phyloP scores from a whole-genome alignment of 1,140 invertebrate genomes.

The Bombus impatiens region DNA sequence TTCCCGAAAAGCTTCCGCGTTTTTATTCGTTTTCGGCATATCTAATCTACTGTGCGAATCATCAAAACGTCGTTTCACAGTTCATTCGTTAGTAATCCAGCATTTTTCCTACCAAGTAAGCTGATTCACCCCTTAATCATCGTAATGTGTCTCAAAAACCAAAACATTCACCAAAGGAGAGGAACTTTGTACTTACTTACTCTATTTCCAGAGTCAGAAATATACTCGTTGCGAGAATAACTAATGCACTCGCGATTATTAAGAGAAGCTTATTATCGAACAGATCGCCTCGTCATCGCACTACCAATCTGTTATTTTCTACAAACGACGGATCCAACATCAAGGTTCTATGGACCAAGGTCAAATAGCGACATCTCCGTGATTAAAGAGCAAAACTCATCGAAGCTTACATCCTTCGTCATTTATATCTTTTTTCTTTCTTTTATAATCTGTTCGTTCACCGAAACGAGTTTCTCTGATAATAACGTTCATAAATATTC shows the following conservation, averaged over 20 bases:
- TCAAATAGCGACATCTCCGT: not conserved
- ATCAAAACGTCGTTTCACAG: not conserved
- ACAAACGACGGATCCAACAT: constrained; percentile 5
- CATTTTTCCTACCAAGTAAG: not conserved
- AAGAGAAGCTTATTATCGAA: not conserved
- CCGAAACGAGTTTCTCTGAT: not conserved
- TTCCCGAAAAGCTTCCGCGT: not conserved
- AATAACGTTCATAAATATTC: not conserved
- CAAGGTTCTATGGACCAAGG: constrained; percentile 4
- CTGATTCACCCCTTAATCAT: constrained; percentile 22
- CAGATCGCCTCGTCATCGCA: constrained; percentile 27
- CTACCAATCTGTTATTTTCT: constrained; percentile 6
- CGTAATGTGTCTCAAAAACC: not conserved
- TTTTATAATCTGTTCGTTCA: not conserved
- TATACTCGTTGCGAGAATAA: too few relatives aligned
- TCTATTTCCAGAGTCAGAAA: not conserved
- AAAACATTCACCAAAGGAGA: too few relatives aligned
- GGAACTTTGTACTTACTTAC: not conserved
- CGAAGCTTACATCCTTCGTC: constrained; percentile 25
- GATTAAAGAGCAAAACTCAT: constrained; percentile 26
- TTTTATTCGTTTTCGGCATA: not conserved
- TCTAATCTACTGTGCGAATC: not conserved
- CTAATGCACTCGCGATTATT: not conserved
- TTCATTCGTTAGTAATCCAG: not conserved
- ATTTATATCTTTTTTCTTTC: not conserved